Conservation (phyloP, 37 sponge, comb jelly and placozoan genomes). For the Theonella swinhoei region DNA sequence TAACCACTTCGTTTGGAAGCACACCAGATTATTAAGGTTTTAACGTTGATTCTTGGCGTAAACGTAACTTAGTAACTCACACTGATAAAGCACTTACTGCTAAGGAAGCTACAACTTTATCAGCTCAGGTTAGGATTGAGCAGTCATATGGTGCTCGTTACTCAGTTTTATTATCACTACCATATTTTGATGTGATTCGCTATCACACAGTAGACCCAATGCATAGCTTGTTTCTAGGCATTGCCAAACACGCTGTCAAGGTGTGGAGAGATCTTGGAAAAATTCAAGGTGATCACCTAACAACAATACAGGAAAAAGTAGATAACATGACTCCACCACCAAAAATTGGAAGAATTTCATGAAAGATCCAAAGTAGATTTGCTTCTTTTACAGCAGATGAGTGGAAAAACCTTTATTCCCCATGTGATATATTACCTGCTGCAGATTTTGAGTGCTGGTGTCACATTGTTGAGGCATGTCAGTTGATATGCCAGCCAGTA, state of each 20-base stretch:
- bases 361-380: conserved; percentile 34
- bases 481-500: conserved; percentile 10
- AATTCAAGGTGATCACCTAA: too few species aligned
- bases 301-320: too few species aligned
- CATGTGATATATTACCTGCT: conserved; percentile 25
- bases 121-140: conserved; percentile 23
- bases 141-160: conserved; percentile 16
- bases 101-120: background rate
- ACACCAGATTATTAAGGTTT: too few species aligned
- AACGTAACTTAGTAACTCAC: too few species aligned
- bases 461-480: conserved; percentile 55
- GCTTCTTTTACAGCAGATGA: conserved; percentile 59
- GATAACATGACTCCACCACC: conserved; percentile 38
- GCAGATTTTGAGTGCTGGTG: conserved; percentile 58
- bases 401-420: conserved; percentile 39
- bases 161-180: too few species aligned
- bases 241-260: conserved; percentile 45
- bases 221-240: conserved; percentile 72
- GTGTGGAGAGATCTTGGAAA: background rate
- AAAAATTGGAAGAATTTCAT: conserved; percentile 53
- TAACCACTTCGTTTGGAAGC: too few species aligned
- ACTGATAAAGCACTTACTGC: too few species aligned
- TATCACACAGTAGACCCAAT: conserved; percentile 67
- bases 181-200: conserved; percentile 54
- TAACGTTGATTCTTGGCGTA: too few species aligned